Percentiles rank a stretch among this genome's conserved stretches.
Evolutionary conservation across 2,797 vertebrate species (phyloP).

Genomic region (Cyclopterus lumpus): DNA sequence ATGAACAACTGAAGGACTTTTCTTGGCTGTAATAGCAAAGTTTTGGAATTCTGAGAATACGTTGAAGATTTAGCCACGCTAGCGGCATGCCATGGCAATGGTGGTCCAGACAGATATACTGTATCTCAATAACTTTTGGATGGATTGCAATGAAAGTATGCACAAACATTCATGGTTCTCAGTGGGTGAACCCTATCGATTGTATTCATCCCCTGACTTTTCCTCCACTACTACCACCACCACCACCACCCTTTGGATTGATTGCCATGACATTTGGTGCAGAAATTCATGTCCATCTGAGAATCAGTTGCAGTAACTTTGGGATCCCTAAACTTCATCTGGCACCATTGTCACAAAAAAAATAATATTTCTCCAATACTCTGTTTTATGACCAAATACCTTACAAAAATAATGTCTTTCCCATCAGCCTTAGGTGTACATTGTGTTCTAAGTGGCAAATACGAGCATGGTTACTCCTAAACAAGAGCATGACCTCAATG

Average conservation of each 20-base stretch:
- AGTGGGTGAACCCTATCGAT: not conserved
- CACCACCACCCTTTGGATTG: not conserved
- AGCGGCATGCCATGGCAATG: not conserved
- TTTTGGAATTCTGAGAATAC: slow-evolving; percentile 20
- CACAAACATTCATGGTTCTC: not conserved
- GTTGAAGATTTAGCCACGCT: not conserved
- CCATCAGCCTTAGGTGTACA: not conserved
- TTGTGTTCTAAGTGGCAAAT: slow-evolving; percentile 6
- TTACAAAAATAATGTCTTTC: not conserved
- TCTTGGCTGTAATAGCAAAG: slow-evolving; percentile 28
- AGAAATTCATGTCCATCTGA: not conserved
- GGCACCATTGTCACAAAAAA: not conserved
- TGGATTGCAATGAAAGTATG: not conserved
- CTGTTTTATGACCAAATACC: not conserved
- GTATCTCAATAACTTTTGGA: not conserved
- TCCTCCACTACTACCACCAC: not conserved
- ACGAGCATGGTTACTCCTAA: not conserved
- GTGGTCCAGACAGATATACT: not conserved
- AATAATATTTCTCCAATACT: not conserved
- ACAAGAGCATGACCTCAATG: not conserved
- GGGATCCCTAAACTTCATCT: not conserved
- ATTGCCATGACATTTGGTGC: not conserved
- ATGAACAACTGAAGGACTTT: not conserved
- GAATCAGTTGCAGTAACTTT: not conserved
- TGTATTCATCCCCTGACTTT: not conserved